Evolutionary conservation across 2,888 invertebrate species (phyloP).

Genomic region (Yponomeuta evonymella): DNA sequence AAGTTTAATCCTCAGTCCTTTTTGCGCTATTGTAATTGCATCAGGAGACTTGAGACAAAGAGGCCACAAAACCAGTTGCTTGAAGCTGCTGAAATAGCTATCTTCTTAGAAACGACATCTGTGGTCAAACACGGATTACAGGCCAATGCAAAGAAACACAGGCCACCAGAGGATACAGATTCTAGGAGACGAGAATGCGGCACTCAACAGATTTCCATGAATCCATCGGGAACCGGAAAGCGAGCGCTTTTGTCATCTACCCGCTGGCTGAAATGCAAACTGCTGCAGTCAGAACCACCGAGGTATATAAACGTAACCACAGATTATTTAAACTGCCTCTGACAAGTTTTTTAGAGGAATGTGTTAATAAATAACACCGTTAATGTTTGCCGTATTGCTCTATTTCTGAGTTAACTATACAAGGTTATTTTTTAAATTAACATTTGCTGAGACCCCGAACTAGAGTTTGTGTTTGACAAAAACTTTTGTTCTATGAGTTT

Average conservation of each 20-base stretch:
- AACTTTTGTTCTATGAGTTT: too few species aligned
- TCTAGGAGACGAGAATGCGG: background rate
- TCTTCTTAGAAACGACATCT: background rate
- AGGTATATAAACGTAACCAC: too few species aligned
- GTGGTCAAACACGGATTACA: background rate
- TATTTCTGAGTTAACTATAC: too few species aligned
- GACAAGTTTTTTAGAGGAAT: too few species aligned
- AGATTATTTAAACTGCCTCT: too few species aligned
- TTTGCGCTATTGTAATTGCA: background rate
- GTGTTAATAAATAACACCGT: too few species aligned
- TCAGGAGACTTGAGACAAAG: background rate
- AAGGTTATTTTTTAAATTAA: too few species aligned
- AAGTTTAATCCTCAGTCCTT: background rate
- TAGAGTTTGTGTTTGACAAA: too few species aligned
- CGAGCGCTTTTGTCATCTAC: background rate
- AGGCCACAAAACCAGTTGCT: background rate
- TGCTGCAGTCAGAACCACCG: background rate
- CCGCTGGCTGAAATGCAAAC: background rate
- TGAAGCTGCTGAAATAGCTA: background rate
- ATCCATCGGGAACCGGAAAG: background rate
- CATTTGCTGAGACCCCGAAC: too few species aligned
- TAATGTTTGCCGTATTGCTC: too few species aligned
- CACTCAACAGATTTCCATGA: constrained; percentile 1
- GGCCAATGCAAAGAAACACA: background rate
- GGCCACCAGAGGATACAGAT: background rate